Evolutionary conservation across 2,797 vertebrate genomes (phyloP).

Genomic region (Gobio occitaniae): DNA sequence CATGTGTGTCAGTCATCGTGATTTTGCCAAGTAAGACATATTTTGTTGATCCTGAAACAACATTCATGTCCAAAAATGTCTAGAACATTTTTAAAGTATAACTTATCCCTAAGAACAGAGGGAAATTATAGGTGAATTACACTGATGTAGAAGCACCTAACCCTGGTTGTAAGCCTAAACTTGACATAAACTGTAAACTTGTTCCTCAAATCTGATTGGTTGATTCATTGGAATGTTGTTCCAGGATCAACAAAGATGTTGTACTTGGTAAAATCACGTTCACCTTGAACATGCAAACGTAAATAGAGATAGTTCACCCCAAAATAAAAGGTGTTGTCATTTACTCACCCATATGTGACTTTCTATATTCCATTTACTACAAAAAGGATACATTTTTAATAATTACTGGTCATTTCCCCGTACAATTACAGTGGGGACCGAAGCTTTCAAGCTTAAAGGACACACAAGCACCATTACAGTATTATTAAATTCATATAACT

Average conservation of each 20-base stretch:
- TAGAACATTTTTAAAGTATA: background rate
- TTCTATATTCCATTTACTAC: background rate
- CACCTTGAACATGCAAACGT: background rate
- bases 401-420: background rate
- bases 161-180: background rate
- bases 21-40: no score
- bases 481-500: background rate
- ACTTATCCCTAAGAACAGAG: background rate
- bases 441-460: background rate
- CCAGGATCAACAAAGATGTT: background rate
- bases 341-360: background rate
- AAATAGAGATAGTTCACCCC: background rate
- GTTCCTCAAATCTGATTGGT: background rate
- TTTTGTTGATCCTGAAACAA: no score
- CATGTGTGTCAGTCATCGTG: background rate
- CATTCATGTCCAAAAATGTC: background rate
- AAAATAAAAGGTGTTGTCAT: background rate
- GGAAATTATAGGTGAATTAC: background rate
- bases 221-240: background rate
- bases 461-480: background rate
- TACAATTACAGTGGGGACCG: background rate
- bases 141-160: background rate
- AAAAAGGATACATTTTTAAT: background rate
- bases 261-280: background rate
- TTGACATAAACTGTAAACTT: background rate